Evolutionary conservation across 2,113 vertebrate species (phyloP).

Genomic region (Brachypodius melanocephalos): DNA sequence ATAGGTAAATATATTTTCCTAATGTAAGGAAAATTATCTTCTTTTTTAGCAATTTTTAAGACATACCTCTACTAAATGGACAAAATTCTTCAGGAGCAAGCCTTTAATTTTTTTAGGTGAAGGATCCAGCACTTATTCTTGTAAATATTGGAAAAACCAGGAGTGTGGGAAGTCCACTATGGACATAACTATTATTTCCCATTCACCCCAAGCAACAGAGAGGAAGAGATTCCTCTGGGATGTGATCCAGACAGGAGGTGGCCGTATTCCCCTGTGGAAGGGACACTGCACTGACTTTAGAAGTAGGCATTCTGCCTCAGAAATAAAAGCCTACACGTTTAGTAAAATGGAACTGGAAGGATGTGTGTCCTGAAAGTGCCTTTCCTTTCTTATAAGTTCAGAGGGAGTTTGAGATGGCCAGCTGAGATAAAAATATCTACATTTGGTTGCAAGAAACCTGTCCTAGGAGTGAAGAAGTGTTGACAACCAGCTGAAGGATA

Average conservation of each 20-base stretch:
- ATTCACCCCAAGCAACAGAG: background rate
- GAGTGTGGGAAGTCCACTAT: background rate
- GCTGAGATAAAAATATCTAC: background rate
- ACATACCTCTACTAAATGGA: background rate
- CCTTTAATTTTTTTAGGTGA: background rate
- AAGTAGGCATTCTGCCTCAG: background rate
- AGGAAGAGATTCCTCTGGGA: background rate
- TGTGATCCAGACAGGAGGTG: background rate
- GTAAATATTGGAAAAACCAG: background rate
- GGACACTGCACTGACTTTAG: background rate
- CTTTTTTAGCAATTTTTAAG: background rate
- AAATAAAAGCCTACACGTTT: background rate
- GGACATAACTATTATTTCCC: background rate
- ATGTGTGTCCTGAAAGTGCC: background rate
- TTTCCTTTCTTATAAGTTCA: background rate
- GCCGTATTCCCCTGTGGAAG: accelerated
- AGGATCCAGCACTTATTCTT: background rate
- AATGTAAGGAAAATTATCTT: background rate
- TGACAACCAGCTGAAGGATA: background rate
- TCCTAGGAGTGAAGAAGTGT: background rate
- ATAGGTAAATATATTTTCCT: background rate
- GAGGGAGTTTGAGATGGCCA: background rate
- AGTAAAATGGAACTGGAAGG: background rate
- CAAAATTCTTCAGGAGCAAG: background rate
- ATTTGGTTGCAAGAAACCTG: background rate